Base-by-base conservation (phyloP, 2,797 vertebrate genomes). In the Lemur catta region DNA sequence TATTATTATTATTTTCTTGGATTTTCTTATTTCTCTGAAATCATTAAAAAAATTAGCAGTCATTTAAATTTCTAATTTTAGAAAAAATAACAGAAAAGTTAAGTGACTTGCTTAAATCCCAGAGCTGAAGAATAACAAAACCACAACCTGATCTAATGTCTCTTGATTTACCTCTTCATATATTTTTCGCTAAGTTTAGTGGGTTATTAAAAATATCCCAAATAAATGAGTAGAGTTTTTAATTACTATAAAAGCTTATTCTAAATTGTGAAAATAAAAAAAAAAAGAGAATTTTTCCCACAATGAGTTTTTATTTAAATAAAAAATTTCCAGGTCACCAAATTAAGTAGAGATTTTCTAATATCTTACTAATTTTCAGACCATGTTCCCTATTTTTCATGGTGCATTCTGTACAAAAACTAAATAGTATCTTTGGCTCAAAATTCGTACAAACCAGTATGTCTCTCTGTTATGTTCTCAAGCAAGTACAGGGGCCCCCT, bases 21-120 rank as follows among this genome's bases (percentile, higher is more conserved):
- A 48, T 76, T 13, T 76, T 28, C 22, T 75, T 76, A 33, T 20
- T 48, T 43, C 6, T 57, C 28, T 92, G 43, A 74, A 94, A 50
- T 89, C 28, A 63, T 11, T 84, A 55, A 38, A 72, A 84, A 1
- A 20, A 52, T 74, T 63, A 84, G 2, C 18, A 65, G 50, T 55
- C 20, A 81, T 65, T 57, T 91, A 69, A n/a, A 78, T 48, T 88
- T 89, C 14, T 81, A 84, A 89, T 78, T 95, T 93, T 28, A 80
- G 18, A 52, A 65, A 61, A n/a, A 50, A 35, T 48, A 33, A 57
- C 38, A 71, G 22, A 76, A 92, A 95, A 84, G 43, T 50, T 84
- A 86, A 80, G 18, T 61, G 30, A 46, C 18, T 86, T 84, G 4
- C 55, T 76, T 38, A 78, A 81, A 43, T 85, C 48, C 8, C 2